Evolutionary conservation across 2,888 invertebrate genomes (phyloP).

Genomic region (Gari tellinella): DNA sequence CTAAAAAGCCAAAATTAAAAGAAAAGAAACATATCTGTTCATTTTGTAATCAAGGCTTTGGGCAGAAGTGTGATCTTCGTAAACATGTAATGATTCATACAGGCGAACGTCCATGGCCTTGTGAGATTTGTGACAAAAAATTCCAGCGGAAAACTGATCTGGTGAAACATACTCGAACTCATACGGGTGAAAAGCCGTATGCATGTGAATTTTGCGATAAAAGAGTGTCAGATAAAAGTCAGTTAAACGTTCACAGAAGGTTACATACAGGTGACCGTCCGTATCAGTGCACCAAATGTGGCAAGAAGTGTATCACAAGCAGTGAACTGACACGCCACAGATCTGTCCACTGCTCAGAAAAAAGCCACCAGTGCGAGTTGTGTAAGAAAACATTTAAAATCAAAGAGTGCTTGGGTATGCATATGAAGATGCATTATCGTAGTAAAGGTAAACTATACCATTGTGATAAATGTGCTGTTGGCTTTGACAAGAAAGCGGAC

Average conservation of each 20-base stretch:
- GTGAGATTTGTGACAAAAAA: constrained; percentile 56
- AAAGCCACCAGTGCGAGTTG: constrained; percentile 27
- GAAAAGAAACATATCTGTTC: constrained; percentile 59
- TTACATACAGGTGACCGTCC: constrained; percentile 56
- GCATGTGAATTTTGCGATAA: constrained; percentile 60
- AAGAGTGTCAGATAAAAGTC: constrained; percentile 60
- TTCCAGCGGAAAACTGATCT: constrained; percentile 57
- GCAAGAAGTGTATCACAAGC: constrained; percentile 55
- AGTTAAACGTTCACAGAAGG: constrained; percentile 55
- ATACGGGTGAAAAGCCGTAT: constrained; percentile 60
- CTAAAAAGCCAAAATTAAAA: constrained; percentile 34
- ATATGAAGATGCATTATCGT: constrained; percentile 58
- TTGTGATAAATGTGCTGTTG: constrained; percentile 56
- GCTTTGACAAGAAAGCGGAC: constrained; percentile 40
- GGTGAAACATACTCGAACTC: constrained; percentile 50
- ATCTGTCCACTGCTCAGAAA: constrained; percentile 26
- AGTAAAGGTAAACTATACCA: constrained; percentile 39
- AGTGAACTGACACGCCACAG: constrained; percentile 52
- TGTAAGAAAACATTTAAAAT: constrained; percentile 52
- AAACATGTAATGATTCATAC: constrained; percentile 60
- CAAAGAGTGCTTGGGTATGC: constrained; percentile 55
- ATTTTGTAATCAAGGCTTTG: constrained; percentile 53
- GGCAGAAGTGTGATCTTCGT: constrained; percentile 56
- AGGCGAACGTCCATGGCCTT: constrained; percentile 54
- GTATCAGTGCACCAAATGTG: constrained; percentile 54